These are phyloP conservation scores for Podiceps cristatus DNA, from an alignment of 2,113 vertebrate genomes.

Conservation along the genomic window DNA sequence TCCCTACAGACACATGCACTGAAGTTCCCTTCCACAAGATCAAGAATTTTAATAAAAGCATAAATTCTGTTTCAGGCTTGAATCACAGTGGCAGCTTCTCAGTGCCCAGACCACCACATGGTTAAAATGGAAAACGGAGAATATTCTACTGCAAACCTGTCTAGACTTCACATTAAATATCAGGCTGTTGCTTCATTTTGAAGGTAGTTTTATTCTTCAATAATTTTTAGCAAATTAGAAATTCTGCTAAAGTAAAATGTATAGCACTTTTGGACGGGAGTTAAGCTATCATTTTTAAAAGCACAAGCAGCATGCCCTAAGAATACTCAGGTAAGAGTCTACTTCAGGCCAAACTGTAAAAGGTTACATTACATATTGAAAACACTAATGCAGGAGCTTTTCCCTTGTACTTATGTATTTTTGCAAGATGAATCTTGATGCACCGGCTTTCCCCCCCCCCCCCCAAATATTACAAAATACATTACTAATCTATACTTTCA, in stretches of 20 bases:
- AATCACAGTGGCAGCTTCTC: background rate
- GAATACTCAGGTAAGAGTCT: conserved; percentile 45
- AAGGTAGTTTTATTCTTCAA: conserved; percentile 51
- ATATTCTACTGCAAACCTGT: conserved; percentile 29
- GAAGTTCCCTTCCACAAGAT: conserved; percentile 16
- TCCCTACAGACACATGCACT: background rate
- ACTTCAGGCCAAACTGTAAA: conserved; percentile 44
- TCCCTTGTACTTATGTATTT: background rate
- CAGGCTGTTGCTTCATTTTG: conserved; percentile 54
- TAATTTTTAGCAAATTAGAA: conserved; percentile 63
- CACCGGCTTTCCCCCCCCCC: background rate
- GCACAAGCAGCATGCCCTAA: conserved; percentile 11
- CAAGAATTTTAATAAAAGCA: conserved; percentile 38
- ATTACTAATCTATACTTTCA: background rate
- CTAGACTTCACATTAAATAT: conserved; percentile 44
- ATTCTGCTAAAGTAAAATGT: conserved; percentile 38
- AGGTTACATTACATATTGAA: conserved; percentile 21
- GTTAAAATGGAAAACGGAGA: conserved; percentile 5
- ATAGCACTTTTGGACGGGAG: conserved; percentile 49
- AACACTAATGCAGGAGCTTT: background rate
- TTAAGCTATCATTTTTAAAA: conserved; percentile 58
- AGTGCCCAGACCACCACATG: background rate
- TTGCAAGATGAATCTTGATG: background rate
- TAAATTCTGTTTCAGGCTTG: conserved; percentile 17
- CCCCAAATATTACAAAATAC: background rate